A percentile compares a stretch with the other conserved stretches of the same genome.
These are phyloP conservation scores for Listronotus oregonensis DNA, from an alignment of 1,140 invertebrate species.

Conservation along the genomic window DNA sequence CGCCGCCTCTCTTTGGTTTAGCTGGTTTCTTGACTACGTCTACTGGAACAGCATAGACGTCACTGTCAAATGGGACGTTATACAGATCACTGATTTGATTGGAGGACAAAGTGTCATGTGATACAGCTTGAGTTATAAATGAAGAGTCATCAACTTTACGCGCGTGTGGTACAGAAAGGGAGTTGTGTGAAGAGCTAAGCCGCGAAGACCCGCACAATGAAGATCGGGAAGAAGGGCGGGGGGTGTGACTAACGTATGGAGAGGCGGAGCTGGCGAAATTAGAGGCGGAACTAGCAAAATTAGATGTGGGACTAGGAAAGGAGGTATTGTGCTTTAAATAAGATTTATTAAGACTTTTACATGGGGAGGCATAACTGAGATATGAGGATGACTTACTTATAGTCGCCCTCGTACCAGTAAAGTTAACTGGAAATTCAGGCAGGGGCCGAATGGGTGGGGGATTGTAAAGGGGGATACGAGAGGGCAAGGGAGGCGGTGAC, in stretches of 20 bases:
- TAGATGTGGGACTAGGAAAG: conserved; percentile 20
- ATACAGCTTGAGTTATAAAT: conserved; percentile 85
- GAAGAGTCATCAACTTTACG: conserved; percentile 78
- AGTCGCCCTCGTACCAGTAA: background rate
- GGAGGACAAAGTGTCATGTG: conserved; percentile 74
- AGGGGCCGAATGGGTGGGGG: conserved; percentile 21
- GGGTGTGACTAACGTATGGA: conserved; percentile 43
- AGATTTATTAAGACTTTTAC: background rate
- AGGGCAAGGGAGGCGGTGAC: conserved; percentile 29
- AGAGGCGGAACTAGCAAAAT: conserved; percentile 29
- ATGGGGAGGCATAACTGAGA: conserved; percentile 9
- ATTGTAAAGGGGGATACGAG: conserved; percentile 42
- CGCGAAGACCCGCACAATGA: conserved; percentile 72
- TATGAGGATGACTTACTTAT: conserved; percentile 20
- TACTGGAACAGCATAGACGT: conserved; percentile 83
- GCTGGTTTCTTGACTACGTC: conserved; percentile 69
- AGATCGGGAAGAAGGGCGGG: conserved; percentile 72
- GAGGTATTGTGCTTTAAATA: conserved; percentile 3
- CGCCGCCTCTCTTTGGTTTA: conserved; percentile 61
- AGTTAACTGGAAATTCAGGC: conserved; percentile 21
- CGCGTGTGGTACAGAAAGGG: conserved; percentile 69
- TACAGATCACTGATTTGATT: conserved; percentile 81
- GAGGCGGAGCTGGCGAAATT: conserved; percentile 28
- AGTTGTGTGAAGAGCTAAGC: conserved; percentile 80
- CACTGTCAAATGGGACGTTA: conserved; percentile 83